Evolutionary conservation across 2,797 vertebrate species (phyloP), one percentile per base, ranked within the genome.

Genomic region (Pangasius djambal): DNA sequence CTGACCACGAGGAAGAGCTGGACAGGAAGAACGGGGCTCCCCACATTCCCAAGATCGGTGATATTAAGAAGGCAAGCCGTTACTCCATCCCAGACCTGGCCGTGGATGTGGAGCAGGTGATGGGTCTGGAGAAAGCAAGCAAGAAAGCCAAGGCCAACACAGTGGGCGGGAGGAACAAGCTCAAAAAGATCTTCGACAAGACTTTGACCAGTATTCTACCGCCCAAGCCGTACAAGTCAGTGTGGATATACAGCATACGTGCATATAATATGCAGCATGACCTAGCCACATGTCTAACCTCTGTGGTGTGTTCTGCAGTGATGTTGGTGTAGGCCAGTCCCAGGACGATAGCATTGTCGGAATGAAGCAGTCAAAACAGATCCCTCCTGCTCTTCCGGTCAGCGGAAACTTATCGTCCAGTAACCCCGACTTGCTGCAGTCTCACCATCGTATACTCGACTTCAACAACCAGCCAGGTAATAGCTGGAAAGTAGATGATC

Each of bases 181-280:
- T 99, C 79, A 99, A 99, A 95, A 99, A 99, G 96, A 99, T 99
- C 93, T 97, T 99, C 0, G 98, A 99, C 96, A 99, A 99, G 96
- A 99, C 98, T 0, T 97, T 99, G 91, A 99, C 99, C 92, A 99
- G 98, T 94, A 99, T 99, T 94, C 95, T 99, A 94, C 99, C 99
- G 86, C 98, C 99, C 52, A 99, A 99, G 97, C 99, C 99, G 0
- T 99, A 99, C 94, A 99, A 99, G 99, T 99, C 95, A 97, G 94
- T 93, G 15, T 20, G 20, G 4, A 12, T 28, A 67, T 37, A 34
- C 37, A 83, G 37, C 13, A 48, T 37, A 52, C 18, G 2, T n/a
- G 40, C 3, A 2, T 44, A 40, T n/a, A n/a, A 28, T 72, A 72
- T 12, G 28, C n/a, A 57, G 31, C 34, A 57, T n/a, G 16, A 2